Base-by-base conservation (phyloP, 1,140 invertebrate species). In the Lepidurus arcticus region DNA sequence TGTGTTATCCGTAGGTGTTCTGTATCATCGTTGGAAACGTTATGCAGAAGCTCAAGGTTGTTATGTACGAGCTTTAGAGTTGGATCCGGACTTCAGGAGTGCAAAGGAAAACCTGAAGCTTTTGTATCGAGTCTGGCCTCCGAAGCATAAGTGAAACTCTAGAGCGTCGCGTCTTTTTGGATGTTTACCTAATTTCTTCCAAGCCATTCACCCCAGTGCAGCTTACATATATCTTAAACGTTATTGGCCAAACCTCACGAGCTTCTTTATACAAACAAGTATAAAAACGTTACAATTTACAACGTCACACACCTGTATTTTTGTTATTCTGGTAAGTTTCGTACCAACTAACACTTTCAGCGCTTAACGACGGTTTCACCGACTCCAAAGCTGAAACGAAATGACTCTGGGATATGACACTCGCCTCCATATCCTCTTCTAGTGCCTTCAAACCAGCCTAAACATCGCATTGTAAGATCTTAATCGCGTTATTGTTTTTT, bases 11-110 rank as follows among this genome's bases (percentile, higher is more conserved):
- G 65, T 82, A 94, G 94, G 94, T 80, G 95, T 98, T 42, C 86
- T 98, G 1, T 98, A 97, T 86, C 96, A 98, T 86, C 90, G 94
- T 47, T 97, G 94, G 95, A 92, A 92, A 76, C 94, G 92, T 86
- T 87, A 89, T 80, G 84, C 90, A 1, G 84, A 89, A 80, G 95
- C 95, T 4, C 88, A 91, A 83, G 82, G 88, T 77, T 89, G 90
- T 84, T 98, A 98, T 83, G 86, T 86, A 78, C 90, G 88, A 84
- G 93, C 95, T 13, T 85, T 96, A 47, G 84, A 88, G 82, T 83
- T 96, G 2, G 89, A 95, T 83, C 91, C 93, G 6, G 83, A 86
- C 76, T 87, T 90, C 79, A 86, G 88, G 79, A 92, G 88, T 83
- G 89, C 90, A 11, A 85, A 84, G 77, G 88, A 90, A 73, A 94